Evolutionary conservation across 2,113 vertebrate genomes (phyloP).

Genomic region (Pluvianellus socialis): DNA sequence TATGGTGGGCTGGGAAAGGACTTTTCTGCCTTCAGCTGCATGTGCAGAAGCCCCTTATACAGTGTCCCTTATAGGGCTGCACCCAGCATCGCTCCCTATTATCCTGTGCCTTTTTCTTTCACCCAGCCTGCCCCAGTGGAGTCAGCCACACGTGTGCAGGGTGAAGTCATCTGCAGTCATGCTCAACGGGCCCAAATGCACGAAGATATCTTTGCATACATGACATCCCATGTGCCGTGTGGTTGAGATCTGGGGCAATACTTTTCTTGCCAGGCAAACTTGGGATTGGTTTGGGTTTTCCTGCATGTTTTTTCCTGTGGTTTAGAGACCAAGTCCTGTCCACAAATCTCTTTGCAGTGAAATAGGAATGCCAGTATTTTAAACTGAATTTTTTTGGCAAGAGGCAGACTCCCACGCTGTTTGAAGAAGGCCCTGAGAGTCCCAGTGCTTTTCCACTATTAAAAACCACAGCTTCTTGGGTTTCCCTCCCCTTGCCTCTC

Average conservation of each 20-base stretch:
- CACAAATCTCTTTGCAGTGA: background rate
- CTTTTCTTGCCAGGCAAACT: background rate
- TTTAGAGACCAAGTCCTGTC: background rate
- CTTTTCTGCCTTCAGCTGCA: background rate
- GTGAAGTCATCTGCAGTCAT: background rate
- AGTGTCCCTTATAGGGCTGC: background rate
- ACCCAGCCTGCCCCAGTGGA: background rate
- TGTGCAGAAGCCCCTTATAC: background rate
- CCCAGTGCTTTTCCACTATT: background rate
- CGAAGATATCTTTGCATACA: background rate
- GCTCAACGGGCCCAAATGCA: background rate
- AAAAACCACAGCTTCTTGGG: background rate
- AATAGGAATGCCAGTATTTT: background rate
- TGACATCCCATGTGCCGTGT: fast-evolving
- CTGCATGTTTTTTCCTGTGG: background rate
- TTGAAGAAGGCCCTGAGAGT: background rate
- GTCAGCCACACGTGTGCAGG: background rate
- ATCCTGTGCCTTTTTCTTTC: fast-evolving
- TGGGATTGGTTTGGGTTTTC: background rate
- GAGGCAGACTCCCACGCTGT: background rate
- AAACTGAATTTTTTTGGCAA: background rate
- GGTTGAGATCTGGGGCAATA: background rate
- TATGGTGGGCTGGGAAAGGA: background rate
- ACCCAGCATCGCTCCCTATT: background rate
- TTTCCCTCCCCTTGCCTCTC: background rate